Evolutionary conservation across 2,888 invertebrate genomes (phyloP).

Genomic region (Galeruca laticollis): DNA sequence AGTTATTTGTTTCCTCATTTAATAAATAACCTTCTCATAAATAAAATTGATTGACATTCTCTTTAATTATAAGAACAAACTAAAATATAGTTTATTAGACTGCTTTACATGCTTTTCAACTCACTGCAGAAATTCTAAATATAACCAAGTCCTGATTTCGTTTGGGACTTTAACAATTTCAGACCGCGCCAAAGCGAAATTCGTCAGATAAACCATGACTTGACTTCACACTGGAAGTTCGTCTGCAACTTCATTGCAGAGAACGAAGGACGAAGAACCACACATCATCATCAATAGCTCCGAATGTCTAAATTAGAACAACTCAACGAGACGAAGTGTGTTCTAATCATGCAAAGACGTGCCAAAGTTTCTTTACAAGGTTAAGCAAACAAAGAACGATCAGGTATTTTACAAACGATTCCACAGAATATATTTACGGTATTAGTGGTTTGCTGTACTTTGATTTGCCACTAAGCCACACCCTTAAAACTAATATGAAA

Average conservation of each 20-base stretch:
- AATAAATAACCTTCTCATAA: no score
- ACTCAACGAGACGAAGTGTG: conserved; percentile 10
- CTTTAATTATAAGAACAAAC: no score
- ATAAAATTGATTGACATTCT: no score
- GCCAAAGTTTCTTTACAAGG: not conserved
- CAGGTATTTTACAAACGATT: no score
- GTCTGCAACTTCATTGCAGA: conserved; percentile 20
- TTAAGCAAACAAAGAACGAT: no score
- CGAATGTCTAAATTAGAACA: conserved; percentile 16
- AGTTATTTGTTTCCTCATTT: no score
- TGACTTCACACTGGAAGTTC: conserved; percentile 17
- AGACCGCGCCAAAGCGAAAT: conserved; percentile 23
- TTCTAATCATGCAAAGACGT: not conserved
- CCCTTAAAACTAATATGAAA: no score
- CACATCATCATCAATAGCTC: conserved; percentile 29
- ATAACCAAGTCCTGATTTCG: conserved; percentile 8
- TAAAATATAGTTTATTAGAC: no score
- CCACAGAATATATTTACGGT: no score
- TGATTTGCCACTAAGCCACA: no score
- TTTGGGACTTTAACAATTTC: conserved; percentile 21
- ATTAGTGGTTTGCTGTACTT: not conserved
- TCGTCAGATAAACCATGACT: conserved; percentile 24
- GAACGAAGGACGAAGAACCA: conserved; percentile 6
- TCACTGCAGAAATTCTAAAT: not conserved
- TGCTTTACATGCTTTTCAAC: not conserved